Conservation (phyloP, 1,140 invertebrate species). For the Riptortus pedestris region DNA sequence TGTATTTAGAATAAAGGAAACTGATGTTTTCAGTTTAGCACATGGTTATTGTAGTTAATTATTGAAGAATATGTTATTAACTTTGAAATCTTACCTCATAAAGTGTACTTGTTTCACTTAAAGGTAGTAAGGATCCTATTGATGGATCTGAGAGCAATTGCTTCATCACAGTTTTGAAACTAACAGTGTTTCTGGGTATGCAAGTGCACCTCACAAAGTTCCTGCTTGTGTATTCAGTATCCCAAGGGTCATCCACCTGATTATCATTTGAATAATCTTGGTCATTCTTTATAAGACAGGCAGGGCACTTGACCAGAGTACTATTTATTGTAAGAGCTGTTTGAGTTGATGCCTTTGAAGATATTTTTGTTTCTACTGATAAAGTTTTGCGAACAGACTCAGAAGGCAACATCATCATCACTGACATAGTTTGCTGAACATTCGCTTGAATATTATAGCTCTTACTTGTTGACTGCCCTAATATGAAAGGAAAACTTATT, state of each 20-base stretch:
- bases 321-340: background rate
- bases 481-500: constrained; percentile 17
- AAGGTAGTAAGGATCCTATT: too few relatives aligned
- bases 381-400: background rate
- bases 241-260: background rate
- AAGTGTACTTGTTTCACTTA: too few relatives aligned
- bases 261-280: background rate
- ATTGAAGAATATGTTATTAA: too few relatives aligned
- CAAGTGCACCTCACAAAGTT: constrained; percentile 13
- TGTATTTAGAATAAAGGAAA: too few relatives aligned
- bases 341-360: background rate
- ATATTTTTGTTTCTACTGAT: background rate
- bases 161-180: constrained; percentile 9
- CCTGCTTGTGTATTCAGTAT: background rate
- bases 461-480: constrained; percentile 21
- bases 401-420: constrained; percentile 8
- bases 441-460: constrained; percentile 10
- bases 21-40: too few relatives aligned
- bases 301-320: background rate
- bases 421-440: constrained; percentile 18
- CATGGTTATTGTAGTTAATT: too few relatives aligned
- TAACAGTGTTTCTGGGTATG: constrained; percentile 9
- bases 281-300: background rate
- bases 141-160: background rate
- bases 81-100: too few relatives aligned